Evolutionary conservation across 2,113 vertebrate species (phyloP).

Genomic region (Hemibagrus wyckioides): DNA sequence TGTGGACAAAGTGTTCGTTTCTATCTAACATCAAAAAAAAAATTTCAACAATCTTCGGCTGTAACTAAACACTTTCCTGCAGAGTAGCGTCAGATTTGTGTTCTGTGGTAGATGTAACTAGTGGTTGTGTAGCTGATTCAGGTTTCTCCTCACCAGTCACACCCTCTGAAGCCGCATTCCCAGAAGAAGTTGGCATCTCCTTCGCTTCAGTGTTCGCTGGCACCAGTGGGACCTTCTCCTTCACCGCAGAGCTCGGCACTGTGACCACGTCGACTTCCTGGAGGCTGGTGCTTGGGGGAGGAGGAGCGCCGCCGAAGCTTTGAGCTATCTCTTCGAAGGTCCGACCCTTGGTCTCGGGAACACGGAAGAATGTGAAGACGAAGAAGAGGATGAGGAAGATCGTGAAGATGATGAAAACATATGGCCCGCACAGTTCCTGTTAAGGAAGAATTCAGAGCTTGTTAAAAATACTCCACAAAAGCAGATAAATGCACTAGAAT

Average conservation of each 20-base stretch:
- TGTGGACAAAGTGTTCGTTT: neutral
- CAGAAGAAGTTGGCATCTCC: constrained; percentile 34
- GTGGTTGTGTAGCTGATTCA: constrained; percentile 49
- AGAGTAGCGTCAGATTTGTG: constrained; percentile 15
- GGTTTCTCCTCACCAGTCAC: constrained; percentile 58
- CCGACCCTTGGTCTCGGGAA: constrained; percentile 92
- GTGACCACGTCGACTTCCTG: constrained; percentile 50
- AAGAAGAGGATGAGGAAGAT: constrained; percentile 84
- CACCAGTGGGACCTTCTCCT: constrained; percentile 75
- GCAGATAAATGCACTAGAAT: neutral
- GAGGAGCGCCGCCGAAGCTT: constrained; percentile 64
- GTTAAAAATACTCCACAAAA: neutral
- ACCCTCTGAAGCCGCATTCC: constrained; percentile 29
- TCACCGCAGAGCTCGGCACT: constrained; percentile 35
- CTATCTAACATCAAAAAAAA: neutral
- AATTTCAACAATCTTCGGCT: neutral
- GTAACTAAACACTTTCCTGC: constrained; percentile 24
- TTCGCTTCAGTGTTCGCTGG: constrained; percentile 48
- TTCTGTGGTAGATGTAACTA: constrained; percentile 35
- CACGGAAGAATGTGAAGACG: constrained; percentile 91
- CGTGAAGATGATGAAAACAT: constrained; percentile 91
- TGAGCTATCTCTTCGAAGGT: constrained; percentile 92
- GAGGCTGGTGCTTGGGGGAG: neutral
- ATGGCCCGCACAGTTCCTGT: constrained; percentile 77
- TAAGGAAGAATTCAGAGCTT: neutral